Evolutionary conservation across 2,113 vertebrate genomes (phyloP).

Genomic region (Naja naja): DNA sequence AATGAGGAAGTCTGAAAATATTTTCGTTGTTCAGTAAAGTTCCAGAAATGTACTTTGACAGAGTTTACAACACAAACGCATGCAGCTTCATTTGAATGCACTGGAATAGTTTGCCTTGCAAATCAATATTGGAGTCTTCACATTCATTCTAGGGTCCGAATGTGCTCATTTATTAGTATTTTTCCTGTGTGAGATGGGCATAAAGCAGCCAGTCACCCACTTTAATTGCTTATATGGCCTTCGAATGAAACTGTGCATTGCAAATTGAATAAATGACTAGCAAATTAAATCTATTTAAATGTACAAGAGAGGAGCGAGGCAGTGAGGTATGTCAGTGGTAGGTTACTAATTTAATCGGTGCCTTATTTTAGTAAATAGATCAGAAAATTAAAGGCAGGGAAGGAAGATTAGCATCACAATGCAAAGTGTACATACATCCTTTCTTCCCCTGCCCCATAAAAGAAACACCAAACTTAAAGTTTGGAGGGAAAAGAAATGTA

Average conservation of each 20-base stretch:
- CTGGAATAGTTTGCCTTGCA: background rate
- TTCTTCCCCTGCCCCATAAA: background rate
- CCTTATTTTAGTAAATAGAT: background rate
- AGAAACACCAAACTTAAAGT: background rate
- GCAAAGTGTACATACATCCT: background rate
- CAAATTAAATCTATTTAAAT: background rate
- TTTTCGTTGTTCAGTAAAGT: background rate
- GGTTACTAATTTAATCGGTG: background rate
- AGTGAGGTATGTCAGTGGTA: background rate
- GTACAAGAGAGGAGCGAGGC: slow-evolving; percentile 1
- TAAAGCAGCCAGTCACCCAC: background rate
- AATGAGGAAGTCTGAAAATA: background rate
- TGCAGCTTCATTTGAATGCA: background rate
- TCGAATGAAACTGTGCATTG: background rate
- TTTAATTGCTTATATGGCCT: background rate
- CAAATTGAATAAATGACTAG: background rate
- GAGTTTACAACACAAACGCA: background rate
- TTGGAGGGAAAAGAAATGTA: background rate
- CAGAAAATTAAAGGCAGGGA: background rate
- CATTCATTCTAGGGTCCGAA: background rate
- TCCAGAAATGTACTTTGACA: background rate
- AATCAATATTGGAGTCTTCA: background rate
- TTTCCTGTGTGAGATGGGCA: background rate
- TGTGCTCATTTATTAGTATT: background rate
- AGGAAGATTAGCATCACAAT: background rate